Percentiles rank a stretch among this genome's conserved stretches.
phyloP scores from a whole-genome alignment of 2,113 vertebrate species.

The Zapus hudsonius region DNA sequence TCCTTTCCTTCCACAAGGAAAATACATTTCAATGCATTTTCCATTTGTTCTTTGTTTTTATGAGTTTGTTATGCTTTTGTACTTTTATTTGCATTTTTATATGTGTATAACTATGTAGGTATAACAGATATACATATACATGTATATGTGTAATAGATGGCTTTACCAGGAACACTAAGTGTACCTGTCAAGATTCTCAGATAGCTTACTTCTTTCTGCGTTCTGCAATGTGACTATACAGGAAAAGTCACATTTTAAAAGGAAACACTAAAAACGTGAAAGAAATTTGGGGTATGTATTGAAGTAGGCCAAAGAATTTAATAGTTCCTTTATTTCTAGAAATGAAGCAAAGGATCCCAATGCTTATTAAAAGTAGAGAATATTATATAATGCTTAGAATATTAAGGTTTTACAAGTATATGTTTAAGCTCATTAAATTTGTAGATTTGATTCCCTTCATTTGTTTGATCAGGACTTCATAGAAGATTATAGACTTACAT shows the following conservation, averaged over 20 bases:
- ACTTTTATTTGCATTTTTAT: background rate
- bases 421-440: background rate
- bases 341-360: background rate
- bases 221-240: background rate
- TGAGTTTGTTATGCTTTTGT: background rate
- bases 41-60: conserved; percentile 7
- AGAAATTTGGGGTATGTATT: background rate
- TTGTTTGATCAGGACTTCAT: background rate
- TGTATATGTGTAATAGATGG: too few relatives aligned
- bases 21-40: background rate
- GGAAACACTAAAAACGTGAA: too few relatives aligned
- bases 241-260: background rate
- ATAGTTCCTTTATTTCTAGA: background rate
- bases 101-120: background rate
- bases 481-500: background rate
- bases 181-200: background rate
- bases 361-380: background rate
- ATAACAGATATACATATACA: too few relatives aligned
- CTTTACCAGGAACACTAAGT: background rate
- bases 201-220: background rate
- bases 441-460: background rate
- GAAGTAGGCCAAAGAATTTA: background rate
- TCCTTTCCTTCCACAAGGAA: background rate
- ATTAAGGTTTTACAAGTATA: background rate
- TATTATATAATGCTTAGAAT: background rate